These are phyloP conservation scores for Thaleichthys pacificus DNA, from an alignment of 2,797 vertebrate species.

Conservation along the genomic window DNA sequence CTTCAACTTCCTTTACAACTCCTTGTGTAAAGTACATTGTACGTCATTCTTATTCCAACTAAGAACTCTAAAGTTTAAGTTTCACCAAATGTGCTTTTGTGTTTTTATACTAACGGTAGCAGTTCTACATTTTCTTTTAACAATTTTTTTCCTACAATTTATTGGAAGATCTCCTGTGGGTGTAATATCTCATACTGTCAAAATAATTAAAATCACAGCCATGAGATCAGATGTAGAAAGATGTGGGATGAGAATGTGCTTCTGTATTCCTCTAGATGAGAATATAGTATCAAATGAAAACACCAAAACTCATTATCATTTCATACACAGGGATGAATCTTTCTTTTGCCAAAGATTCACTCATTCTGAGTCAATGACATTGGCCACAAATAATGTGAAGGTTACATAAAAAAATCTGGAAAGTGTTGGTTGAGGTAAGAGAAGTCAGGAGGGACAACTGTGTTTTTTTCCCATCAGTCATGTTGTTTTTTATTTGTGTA, in stretches of 20 bases:
- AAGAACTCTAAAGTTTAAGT: no score
- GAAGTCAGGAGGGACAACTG: background rate
- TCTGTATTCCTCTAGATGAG: background rate
- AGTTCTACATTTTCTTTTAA: no score
- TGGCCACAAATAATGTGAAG: background rate
- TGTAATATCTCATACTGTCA: conserved; percentile 1
- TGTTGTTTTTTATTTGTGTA: no score
- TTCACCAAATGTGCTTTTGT: no score
- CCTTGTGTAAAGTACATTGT: no score
- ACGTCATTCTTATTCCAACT: no score
- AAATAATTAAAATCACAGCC: conserved; percentile 1
- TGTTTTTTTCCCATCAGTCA: background rate
- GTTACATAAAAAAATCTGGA: background rate
- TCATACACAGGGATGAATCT: background rate
- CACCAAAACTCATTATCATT: background rate
- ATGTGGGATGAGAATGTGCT: background rate
- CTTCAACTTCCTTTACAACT: no score
- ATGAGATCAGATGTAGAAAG: conserved; percentile 2
- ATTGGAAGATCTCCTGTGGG: background rate
- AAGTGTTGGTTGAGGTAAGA: background rate
- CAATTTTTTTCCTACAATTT: no score
- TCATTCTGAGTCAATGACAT: background rate
- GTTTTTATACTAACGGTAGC: no score
- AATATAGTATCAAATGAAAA: background rate
- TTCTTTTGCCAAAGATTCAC: background rate